Percentiles rank a stretch among this genome's conserved stretches.
These are phyloP conservation scores for Baronia brevicornis DNA, from an alignment of 2,888 invertebrate species.

Conservation along the genomic window DNA sequence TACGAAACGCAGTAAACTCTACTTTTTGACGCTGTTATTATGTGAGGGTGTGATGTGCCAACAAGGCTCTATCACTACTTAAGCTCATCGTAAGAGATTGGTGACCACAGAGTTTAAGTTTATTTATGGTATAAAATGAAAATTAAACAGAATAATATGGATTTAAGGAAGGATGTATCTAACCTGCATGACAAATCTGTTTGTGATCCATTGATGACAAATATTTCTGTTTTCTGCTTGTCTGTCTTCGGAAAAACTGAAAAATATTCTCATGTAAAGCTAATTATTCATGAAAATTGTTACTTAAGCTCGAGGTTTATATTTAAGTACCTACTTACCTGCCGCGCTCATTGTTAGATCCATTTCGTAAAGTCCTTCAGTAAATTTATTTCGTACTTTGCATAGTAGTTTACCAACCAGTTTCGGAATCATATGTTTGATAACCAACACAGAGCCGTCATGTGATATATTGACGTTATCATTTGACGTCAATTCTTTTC, in stretches of 20 bases:
- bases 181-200: too few relatives aligned
- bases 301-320: background rate
- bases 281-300: background rate
- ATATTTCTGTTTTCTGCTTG: constrained; percentile 1
- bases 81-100: too few relatives aligned
- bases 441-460: background rate
- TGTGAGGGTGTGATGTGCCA: too few relatives aligned
- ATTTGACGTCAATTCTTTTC: background rate
- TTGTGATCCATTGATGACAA: background rate
- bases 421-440: constrained; percentile 2
- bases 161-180: too few relatives aligned
- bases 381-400: background rate
- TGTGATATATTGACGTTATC: constrained; percentile 2
- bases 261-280: background rate
- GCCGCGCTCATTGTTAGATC: background rate
- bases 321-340: background rate
- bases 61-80: too few relatives aligned
- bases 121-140: too few relatives aligned
- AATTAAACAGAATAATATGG: too few relatives aligned
- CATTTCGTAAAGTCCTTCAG: background rate
- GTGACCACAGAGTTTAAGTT: too few relatives aligned
- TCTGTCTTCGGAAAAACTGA: background rate
- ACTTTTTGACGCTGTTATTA: too few relatives aligned
- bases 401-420: background rate
- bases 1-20: too few relatives aligned